phyloP scores from a whole-genome alignment of 35 echinoderm and acorn worm species.

The Apostichopus parvimensis region DNA sequence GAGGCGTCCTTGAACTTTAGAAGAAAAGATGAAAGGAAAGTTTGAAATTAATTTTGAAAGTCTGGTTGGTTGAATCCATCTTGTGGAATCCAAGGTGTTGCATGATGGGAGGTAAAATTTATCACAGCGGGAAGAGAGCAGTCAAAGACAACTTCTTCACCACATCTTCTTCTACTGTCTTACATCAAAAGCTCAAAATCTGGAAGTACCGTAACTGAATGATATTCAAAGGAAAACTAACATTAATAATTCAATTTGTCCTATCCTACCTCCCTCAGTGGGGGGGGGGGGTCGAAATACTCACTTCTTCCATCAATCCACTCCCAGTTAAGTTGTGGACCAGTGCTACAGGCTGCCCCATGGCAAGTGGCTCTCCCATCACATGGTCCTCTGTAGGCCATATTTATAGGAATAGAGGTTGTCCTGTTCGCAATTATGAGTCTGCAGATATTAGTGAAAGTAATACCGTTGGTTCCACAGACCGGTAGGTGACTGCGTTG shows the following conservation, averaged over 20 bases:
- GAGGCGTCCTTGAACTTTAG: neutral
- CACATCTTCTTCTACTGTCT: no score
- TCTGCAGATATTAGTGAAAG: neutral
- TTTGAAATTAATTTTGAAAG: no score
- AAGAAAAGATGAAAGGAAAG: neutral
- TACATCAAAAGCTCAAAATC: no score
- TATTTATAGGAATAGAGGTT: neutral
- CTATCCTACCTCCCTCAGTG: no score
- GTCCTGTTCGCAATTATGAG: neutral
- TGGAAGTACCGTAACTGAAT: no score
- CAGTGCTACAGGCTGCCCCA: slow-evolving; percentile 22
- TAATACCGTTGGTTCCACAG: slow-evolving; percentile 32
- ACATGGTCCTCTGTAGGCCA: slow-evolving; percentile 29
- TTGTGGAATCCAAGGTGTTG: no score
- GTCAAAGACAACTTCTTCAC: no score
- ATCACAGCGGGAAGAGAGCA: no score
- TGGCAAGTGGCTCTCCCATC: neutral
- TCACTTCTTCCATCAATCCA: slow-evolving; percentile 35
- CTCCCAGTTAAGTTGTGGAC: slow-evolving; percentile 6
- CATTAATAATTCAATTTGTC: no score
- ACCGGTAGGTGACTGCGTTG: slow-evolving; percentile 15
- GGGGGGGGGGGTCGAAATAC: neutral
- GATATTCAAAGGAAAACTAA: no score
- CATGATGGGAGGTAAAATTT: no score
- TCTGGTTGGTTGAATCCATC: no score